These are phyloP conservation scores for Polyploca ridens DNA, from an alignment of 2,888 invertebrate species.

Conservation along the genomic window DNA sequence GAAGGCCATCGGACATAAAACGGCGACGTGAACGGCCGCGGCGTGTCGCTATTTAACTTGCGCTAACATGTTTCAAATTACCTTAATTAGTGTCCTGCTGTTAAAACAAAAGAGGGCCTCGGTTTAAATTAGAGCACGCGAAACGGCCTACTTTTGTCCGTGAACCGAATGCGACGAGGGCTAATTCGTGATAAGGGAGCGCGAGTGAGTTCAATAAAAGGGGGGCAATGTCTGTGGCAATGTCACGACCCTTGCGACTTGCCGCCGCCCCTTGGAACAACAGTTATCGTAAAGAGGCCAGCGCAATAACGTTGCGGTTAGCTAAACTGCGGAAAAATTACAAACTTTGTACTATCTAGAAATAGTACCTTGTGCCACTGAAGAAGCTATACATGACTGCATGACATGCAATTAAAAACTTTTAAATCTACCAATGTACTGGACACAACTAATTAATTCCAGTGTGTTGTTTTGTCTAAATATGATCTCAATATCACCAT, in stretches of 20 bases:
- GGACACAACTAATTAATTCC: conserved; percentile 41
- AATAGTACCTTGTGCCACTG: conserved; percentile 16
- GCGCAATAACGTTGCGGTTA: conserved; percentile 33
- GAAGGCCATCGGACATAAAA: conserved; percentile 20
- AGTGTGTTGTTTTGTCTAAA: conserved; percentile 25
- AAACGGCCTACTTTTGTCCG: conserved; percentile 72
- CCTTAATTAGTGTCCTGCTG: conserved; percentile 74
- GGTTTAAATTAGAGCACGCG: conserved; percentile 74
- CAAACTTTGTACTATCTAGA: conserved; percentile 24
- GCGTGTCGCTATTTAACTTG: conserved; percentile 51
- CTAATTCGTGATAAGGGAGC: conserved; percentile 78
- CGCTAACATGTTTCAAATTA: conserved; percentile 74
- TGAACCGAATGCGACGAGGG: conserved; percentile 72
- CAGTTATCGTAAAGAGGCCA: conserved; percentile 59
- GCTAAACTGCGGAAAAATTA: conserved; percentile 33
- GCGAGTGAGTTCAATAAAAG: conserved; percentile 68
- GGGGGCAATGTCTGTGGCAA: conserved; percentile 70
- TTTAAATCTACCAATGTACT: conserved; percentile 34
- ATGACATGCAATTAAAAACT: conserved; percentile 31
- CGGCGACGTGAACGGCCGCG: conserved; percentile 36
- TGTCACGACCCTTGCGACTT: conserved; percentile 60
- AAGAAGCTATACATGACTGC: conserved; percentile 21
- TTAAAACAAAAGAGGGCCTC: conserved; percentile 65
- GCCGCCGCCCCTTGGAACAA: conserved; percentile 50
- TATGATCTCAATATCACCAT: too few species aligned